Base-by-base conservation (phyloP, 2,888 invertebrate genomes). In the Acanthopleura granulata region DNA sequence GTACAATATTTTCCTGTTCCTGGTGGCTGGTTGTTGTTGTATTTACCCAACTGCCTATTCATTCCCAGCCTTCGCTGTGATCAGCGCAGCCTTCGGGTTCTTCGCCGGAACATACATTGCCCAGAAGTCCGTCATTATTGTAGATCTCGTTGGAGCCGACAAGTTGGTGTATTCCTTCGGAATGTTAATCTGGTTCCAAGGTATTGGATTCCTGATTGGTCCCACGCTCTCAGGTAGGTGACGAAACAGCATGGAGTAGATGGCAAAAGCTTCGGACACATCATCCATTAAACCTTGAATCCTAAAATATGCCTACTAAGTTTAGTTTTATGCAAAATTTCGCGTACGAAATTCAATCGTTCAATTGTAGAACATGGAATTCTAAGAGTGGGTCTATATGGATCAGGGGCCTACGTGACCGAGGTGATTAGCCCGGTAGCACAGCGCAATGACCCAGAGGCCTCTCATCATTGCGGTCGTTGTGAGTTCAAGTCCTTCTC, bases 121-220 rank as follows among this genome's bases (percentile, higher is more conserved):
- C 50, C 85, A 85, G 76, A 81, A 84, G 66, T 80, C 86, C 0
- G 83, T 83, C 12, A 80, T 87, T 12, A 79, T 83, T 12, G 82
- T 84, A 12, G 87, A 87, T 70, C 75, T 85, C 29, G 75, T 86
- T 14, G 86, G 87, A 6, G 74, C 81, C 0, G 82, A 84, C 49
- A 80, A 78, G 66, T 77, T 87, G 72, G 79, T 84, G n/a, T 83
- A 83, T 75, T 83, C 85, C 14, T 82, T 86, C 18, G 86, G 86
- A 30, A 72, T 86, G 62, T 74, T 83, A 1, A 78, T 86, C 22
- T 83, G 81, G 40, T 83, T 83, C 72, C 86, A 86, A 76, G 87
- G 87, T 22, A 75, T 84, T 18, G 85, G 84, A 14, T 79, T 85
- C n/a, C 76, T 86, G 15, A 75, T 86, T 62, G 87, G 86, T 29